Evolutionary conservation across 2,113 vertebrate species (phyloP).

Genomic region (Epinephelus fuscoguttatus): DNA sequence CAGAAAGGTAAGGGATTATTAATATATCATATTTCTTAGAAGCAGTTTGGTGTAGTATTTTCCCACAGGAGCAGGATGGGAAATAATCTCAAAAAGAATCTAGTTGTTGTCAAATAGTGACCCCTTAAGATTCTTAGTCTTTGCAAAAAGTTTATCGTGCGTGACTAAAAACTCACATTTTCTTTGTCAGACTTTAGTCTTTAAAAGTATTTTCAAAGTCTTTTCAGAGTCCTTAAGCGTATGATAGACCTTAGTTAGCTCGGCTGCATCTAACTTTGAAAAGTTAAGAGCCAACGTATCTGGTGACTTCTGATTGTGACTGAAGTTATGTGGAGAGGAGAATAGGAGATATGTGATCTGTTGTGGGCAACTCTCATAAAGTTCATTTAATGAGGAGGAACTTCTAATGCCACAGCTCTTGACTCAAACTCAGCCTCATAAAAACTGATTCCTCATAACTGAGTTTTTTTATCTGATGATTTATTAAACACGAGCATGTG

Average conservation of each 20-base stretch:
- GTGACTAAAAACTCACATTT: too few relatives aligned
- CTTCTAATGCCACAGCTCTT: constrained; percentile 22
- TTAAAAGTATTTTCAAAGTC: too few relatives aligned
- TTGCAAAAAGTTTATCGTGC: too few relatives aligned
- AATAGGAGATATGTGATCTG: constrained; percentile 12
- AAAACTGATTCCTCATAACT: background rate
- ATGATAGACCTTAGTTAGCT: background rate
- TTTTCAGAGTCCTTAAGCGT: too few relatives aligned
- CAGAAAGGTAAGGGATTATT: too few relatives aligned
- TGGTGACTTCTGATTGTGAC: constrained; percentile 5
- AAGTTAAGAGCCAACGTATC: constrained; percentile 30
- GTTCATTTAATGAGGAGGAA: constrained; percentile 27
- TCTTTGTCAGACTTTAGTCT: too few relatives aligned
- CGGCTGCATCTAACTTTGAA: constrained; percentile 16
- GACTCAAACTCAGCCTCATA: constrained; percentile 3
- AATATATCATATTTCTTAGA: too few relatives aligned
- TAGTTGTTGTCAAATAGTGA: too few relatives aligned
- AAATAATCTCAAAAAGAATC: too few relatives aligned
- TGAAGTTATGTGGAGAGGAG: constrained; percentile 20
- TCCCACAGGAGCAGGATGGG: too few relatives aligned
- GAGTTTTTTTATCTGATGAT: constrained; percentile 45
- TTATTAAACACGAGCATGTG: constrained; percentile 40
- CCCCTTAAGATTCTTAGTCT: too few relatives aligned
- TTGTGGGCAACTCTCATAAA: background rate
- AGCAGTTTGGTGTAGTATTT: too few relatives aligned